These are phyloP conservation scores for Nephrotoma flavescens DNA, from an alignment of 2,888 invertebrate species.

Conservation along the genomic window DNA sequence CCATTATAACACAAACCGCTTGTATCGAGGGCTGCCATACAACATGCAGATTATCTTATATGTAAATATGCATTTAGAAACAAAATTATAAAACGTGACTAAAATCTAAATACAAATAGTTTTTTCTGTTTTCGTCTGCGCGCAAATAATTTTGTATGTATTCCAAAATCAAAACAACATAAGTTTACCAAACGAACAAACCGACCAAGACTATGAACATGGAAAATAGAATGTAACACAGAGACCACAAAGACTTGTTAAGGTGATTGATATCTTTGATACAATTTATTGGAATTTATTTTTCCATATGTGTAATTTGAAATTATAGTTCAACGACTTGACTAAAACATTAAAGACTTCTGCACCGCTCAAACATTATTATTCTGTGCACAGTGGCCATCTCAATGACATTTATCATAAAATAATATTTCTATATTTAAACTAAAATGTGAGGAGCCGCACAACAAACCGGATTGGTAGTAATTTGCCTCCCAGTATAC, in stretches of 20 bases:
- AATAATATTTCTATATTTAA: background rate
- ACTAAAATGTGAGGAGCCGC: background rate
- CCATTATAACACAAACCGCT: background rate
- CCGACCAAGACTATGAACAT: background rate
- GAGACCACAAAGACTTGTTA: background rate
- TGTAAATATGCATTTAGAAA: background rate
- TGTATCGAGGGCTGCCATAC: background rate
- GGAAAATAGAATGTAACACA: background rate
- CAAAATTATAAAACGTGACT: background rate
- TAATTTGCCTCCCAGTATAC: background rate
- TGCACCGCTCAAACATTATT: background rate
- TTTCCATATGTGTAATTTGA: background rate
- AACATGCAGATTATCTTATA: background rate
- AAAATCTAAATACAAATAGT: background rate
- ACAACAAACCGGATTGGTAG: background rate
- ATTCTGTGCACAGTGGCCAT: background rate
- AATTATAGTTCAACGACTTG: background rate
- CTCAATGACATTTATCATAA: background rate
- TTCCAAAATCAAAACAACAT: background rate
- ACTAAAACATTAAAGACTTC: background rate
- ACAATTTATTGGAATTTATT: background rate
- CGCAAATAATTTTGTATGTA: background rate
- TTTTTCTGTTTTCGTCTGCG: background rate
- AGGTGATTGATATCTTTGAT: background rate
- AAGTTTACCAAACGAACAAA: background rate